Base-by-base conservation (phyloP, 2,113 vertebrate genomes). In the Dromaius novaehollandiae region DNA sequence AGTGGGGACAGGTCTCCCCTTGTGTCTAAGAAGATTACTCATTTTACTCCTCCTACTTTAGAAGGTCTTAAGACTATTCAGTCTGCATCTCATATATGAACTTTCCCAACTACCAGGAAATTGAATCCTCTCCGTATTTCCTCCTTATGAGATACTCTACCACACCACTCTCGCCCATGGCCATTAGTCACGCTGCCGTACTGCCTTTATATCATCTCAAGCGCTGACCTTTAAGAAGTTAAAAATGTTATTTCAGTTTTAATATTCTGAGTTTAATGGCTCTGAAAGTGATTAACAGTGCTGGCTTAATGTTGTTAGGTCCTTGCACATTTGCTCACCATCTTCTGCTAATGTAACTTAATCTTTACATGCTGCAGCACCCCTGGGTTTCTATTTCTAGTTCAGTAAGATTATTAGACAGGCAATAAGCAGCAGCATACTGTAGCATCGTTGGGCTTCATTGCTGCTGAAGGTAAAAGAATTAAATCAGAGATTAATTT, bases 221-320 rank as follows among this genome's bases (percentile, higher is more conserved):
- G 89, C 13, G 1, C 24, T 93, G 96, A 94, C 93, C 91, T 96
- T 95, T 96, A 89, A 68, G 51, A 79, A 91, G 64, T 80, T 93
- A 51, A 53, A 90, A 92, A 95, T 77, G 71, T 93, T 95, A 93
- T 91, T 96, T 94, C 85, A 77, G 56, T 80, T 87, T 74, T 77
- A 87, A 55, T 89, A 84, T 77, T 86, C 40, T 8, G 40, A 81
- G 68, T 91, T 86, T 83, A 86, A 91, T 28, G 38, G 44, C 75
- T 91, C 79, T 94, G 87, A 42, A 91, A 94, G 91, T 34, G 76
- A 93, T 94, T 93, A 94, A 78, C 73, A 64, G 32, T 68, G 55
- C n/a, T 60, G 44, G 21, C n/a, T 89, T 86, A 48, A 71, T 48
- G 40, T 71, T 75, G 66, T 36, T 48, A 78, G 40, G 79, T 71